Base-by-base conservation (phyloP, 2,113 vertebrate species). In the Zootoca vivipara region DNA sequence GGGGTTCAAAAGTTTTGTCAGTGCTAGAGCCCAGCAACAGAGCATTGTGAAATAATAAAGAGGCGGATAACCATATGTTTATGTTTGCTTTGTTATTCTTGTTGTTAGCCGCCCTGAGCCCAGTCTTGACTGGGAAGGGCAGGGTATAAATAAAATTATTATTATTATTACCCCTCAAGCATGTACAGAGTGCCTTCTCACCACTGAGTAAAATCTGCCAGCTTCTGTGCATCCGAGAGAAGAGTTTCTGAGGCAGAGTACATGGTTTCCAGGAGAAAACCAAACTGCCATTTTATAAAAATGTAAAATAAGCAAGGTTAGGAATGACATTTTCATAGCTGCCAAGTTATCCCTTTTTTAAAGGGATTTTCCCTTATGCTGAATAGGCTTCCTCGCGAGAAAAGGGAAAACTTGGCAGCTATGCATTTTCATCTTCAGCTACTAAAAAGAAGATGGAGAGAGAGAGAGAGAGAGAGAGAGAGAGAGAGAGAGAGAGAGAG, bases 361-460 rank as follows among this genome's bases (percentile, higher is more conserved):
- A n/a, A n/a, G n/a, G n/a, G n/a, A n/a, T n/a, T n/a, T n/a, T n/a
- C n/a, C n/a, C n/a, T n/a, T n/a, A n/a, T n/a, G n/a, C n/a, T n/a
- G n/a, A n/a, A n/a, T n/a, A n/a, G n/a, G n/a, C n/a, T n/a, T n/a
- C n/a, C n/a, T n/a, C n/a, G n/a, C n/a, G n/a, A n/a, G n/a, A n/a
- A n/a, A n/a, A n/a, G n/a, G n/a, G n/a, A n/a, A n/a, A n/a, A n/a
- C n/a, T n/a, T n/a, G n/a, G n/a, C n/a, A n/a, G n/a, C n/a, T n/a
- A n/a, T n/a, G n/a, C 5, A 77, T 52, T 85, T 52, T 52, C 46
- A 52, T 52, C 56, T 16, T 87, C 93, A 78, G 42, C 70, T 0
- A 79, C 40, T 65, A 69, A 84, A 74, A 67, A 90, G 81, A 87
- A 91, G 58, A 7, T 65, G 13, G 52, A 86, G 56, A 69, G 70